A percentile compares a stretch with the other conserved stretches of the same genome.
Conservation (phyloP, 1,140 invertebrate species). For the Aphis gossypii region DNA sequence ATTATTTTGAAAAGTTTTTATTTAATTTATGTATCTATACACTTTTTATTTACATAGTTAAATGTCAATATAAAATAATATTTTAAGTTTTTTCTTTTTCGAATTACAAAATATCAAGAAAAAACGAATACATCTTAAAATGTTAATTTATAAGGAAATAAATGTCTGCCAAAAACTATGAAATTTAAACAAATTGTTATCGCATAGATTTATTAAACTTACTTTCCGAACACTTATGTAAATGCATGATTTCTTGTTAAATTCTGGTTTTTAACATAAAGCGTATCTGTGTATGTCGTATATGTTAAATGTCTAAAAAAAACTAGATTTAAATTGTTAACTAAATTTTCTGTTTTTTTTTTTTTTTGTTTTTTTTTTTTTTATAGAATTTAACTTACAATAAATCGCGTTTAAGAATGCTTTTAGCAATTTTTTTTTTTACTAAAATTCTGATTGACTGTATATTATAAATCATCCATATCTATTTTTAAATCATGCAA, state of each 20-base stretch:
- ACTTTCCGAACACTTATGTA: background rate
- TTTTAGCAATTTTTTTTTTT: background rate
- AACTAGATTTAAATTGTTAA: background rate
- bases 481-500: background rate
- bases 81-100: background rate
- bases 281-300: no score
- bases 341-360: background rate
- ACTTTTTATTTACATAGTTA: background rate
- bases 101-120: background rate
- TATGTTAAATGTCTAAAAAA: no score
- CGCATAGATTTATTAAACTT: background rate
- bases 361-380: background rate
- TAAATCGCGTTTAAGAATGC: background rate
- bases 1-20: background rate
- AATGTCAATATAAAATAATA: background rate
- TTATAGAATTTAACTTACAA: background rate
- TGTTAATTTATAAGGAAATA: background rate
- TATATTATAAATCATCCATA: background rate
- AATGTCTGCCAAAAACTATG: background rate
- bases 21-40: background rate
- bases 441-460: background rate
- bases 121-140: background rate
- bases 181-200: background rate
- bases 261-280: background rate
- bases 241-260: background rate